Evolutionary conservation across 2,888 invertebrate species (phyloP), one percentile per base, ranked within the genome.

Genomic region (Melikaiella ostensackeni): DNA sequence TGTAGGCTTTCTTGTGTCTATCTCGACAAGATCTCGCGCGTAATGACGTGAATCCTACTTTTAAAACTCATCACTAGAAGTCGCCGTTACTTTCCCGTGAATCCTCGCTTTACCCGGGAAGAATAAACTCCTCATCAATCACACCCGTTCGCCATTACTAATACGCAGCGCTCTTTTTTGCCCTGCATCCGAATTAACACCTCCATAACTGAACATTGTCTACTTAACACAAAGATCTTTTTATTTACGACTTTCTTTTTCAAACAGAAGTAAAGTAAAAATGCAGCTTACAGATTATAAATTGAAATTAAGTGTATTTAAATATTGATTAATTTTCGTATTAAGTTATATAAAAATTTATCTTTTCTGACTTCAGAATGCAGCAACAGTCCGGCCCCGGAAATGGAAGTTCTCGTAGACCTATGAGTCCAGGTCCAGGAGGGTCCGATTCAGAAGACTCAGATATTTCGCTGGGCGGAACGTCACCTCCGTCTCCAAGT

Each of bases 321-420:
- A 42, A 16, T 42, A 42, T 16, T 16, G 3, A 16, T 16, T 33
- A 27, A 13, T 6, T 57, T 21, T 24, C 57, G 6, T 57, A 24
- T 24, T 4, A 57, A 5, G 11, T 57, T 57, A 57, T 24, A 24
- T 57, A 24, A 57, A 21, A 24, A 13, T 57, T 2, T 13, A 5
- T 63, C 62, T 55, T 73, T 63, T 35, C 33, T 66, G 73, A 77
- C 87, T 86, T n/a, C 86, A 91, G 91, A 85, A 89, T 91, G 89
- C 91, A 91, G 78, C 91, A 91, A 79, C 91, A 91, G 79, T 90
- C 91, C 4, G 90, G 91, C 30, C 87, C 87, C 73, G 90, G 91
- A 19, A 86, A 87, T 80, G 90, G 90, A 57, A 88, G 86, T 46
- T 79, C 87, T 0, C 86, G 91, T 7, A 87, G 91, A 50, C 78